Conservation (phyloP, 2,888 invertebrate species). For the Eristalis arbustorum region DNA sequence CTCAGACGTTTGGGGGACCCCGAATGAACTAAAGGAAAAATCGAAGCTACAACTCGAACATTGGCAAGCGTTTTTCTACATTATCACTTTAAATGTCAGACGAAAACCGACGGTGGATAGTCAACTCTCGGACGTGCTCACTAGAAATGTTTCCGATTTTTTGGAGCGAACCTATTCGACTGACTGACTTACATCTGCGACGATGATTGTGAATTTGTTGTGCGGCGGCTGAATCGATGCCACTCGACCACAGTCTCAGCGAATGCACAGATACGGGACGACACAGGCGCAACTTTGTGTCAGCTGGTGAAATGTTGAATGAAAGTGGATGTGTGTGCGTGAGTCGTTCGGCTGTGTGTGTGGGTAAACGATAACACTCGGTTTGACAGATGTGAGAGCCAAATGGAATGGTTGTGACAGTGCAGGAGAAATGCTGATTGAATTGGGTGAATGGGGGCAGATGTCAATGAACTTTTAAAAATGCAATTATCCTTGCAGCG, state of each 20-base stretch:
- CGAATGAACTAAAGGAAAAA: constrained; percentile 36
- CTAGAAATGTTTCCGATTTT: constrained; percentile 14
- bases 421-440: background rate
- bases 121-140: background rate
- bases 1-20: background rate
- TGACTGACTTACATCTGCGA: constrained; percentile 54
- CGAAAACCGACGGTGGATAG: constrained; percentile 3
- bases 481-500: background rate
- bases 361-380: background rate
- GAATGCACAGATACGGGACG: background rate
- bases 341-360: constrained; percentile 10
- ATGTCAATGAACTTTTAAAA: background rate
- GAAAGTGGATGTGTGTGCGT: constrained; percentile 41
- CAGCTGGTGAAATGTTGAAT: constrained; percentile 42
- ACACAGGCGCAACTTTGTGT: constrained; percentile 4
- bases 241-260: constrained; percentile 30
- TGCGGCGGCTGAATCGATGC: constrained; percentile 52
- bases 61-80: constrained; percentile 34
- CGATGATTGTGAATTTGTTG: constrained; percentile 31
- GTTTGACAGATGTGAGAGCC: constrained; percentile 24
- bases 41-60: constrained; percentile 42
- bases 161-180: constrained; percentile 37
- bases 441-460: background rate
- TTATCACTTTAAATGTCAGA: constrained; percentile 39
- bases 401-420: background rate